Conservation (phyloP, 2,888 invertebrate genomes). For the Andrena bucephala region DNA sequence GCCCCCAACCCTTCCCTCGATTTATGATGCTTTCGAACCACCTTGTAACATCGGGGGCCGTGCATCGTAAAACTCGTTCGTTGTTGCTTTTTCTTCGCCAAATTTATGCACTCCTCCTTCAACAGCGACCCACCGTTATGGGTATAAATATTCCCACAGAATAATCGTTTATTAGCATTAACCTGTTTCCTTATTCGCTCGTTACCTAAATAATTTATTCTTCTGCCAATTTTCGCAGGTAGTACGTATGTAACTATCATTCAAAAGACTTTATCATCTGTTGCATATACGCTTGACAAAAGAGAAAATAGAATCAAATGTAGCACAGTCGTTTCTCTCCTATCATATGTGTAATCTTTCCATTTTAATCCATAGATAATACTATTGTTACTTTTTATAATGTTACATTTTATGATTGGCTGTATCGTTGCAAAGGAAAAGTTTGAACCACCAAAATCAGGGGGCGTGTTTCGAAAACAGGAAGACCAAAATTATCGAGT, state of each 20-base stretch:
- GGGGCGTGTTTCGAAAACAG: too few species aligned
- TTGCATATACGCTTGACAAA: too few species aligned
- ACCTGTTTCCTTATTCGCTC: constrained; percentile 5
- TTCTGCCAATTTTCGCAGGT: background rate
- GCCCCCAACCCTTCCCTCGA: constrained; percentile 39
- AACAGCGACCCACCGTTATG: background rate
- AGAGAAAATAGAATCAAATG: too few species aligned
- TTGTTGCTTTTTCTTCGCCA: constrained; percentile 22
- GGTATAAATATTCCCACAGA: constrained; percentile 11
- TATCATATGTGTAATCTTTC: too few species aligned
- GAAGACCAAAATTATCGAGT: too few species aligned
- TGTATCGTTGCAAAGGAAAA: too few species aligned
- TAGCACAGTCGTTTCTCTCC: too few species aligned
- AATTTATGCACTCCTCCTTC: constrained; percentile 46
- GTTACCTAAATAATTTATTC: background rate
- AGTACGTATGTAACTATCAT: background rate
- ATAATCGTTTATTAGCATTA: constrained; percentile 18
- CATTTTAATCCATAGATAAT: too few species aligned
- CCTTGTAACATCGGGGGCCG: constrained; percentile 42
- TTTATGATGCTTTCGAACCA: constrained; percentile 58
- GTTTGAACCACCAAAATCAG: too few species aligned
- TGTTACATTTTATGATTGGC: too few species aligned
- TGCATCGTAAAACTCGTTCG: constrained; percentile 45
- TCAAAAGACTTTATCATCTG: background rate
- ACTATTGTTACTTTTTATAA: too few species aligned